Evolutionary conservation across 2,797 vertebrate genomes (phyloP).

Genomic region (Enteromius fasciolatus): DNA sequence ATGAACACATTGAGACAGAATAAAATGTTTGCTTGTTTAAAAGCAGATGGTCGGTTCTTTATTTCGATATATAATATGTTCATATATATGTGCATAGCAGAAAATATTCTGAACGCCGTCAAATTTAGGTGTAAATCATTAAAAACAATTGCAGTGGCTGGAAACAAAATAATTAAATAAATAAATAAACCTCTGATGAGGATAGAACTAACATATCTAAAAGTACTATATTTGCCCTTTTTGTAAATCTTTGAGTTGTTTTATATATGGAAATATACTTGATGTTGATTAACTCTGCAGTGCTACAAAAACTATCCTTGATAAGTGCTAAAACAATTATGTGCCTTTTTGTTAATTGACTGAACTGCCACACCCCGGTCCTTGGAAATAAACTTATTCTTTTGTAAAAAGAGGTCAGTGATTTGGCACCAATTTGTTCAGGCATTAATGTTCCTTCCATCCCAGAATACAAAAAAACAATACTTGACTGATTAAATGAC

Average conservation of each 20-base stretch:
- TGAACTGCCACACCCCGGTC: conserved; percentile 10
- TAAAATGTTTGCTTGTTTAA: too few relatives aligned
- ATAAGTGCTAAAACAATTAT: not conserved
- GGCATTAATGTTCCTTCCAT: conserved; percentile 32
- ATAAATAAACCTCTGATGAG: too few relatives aligned
- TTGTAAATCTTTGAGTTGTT: not conserved
- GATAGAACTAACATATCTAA: too few relatives aligned
- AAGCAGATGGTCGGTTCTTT: too few relatives aligned
- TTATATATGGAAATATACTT: not conserved
- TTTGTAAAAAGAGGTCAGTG: conserved; percentile 39
- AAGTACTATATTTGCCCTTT: not conserved
- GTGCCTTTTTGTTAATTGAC: conserved; percentile 16
- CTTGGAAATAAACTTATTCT: conserved; percentile 20
- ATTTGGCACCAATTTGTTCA: conserved; percentile 24
- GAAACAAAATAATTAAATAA: too few relatives aligned
- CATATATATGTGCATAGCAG: too few relatives aligned
- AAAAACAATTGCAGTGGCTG: too few relatives aligned
- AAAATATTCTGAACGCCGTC: too few relatives aligned
- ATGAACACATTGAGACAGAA: too few relatives aligned
- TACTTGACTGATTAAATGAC: conserved; percentile 44
- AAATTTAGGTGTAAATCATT: too few relatives aligned
- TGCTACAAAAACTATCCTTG: not conserved
- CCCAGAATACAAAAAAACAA: conserved; percentile 32
- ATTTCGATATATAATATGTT: too few relatives aligned
- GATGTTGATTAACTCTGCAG: not conserved